phyloP scores from a whole-genome alignment of 2,888 invertebrate genomes.

The Petrophora chlorosata region DNA sequence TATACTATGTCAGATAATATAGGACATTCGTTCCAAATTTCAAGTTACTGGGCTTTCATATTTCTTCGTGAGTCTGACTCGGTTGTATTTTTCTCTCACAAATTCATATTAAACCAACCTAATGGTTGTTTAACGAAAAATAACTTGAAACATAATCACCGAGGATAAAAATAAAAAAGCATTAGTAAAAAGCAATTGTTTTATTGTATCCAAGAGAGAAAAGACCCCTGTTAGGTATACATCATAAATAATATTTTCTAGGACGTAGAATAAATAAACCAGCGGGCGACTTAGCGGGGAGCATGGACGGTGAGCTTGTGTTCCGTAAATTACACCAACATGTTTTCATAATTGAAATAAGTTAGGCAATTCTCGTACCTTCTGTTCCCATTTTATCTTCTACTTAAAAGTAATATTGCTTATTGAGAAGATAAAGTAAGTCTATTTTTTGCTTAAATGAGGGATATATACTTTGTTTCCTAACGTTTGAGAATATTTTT shows the following conservation, averaged over 20 bases:
- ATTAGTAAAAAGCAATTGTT: slow-evolving; percentile 5
- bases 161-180: slow-evolving; percentile 12
- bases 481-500: no score
- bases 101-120: no score
- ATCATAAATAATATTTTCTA: slow-evolving; percentile 22
- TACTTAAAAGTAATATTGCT: background rate
- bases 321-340: slow-evolving; percentile 26
- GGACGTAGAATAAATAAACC: slow-evolving; percentile 25
- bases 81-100: no score
- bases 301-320: slow-evolving; percentile 20
- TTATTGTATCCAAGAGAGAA: background rate
- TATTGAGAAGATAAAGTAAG: background rate
- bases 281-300: slow-evolving; percentile 26
- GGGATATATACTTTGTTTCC: no score
- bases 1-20: no score
- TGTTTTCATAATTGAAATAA: slow-evolving; percentile 32
- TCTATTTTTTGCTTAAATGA: no score
- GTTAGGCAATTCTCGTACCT: slow-evolving; percentile 14
- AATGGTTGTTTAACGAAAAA: no score
- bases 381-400: slow-evolving; percentile 5
- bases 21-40: no score
- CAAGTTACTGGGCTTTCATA: no score
- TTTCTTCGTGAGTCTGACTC: no score
- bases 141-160: slow-evolving; percentile 1
- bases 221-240: slow-evolving; percentile 7